These are phyloP conservation scores for Nephrotoma appendiculata DNA, from an alignment of 2,888 invertebrate genomes.

Conservation along the genomic window DNA sequence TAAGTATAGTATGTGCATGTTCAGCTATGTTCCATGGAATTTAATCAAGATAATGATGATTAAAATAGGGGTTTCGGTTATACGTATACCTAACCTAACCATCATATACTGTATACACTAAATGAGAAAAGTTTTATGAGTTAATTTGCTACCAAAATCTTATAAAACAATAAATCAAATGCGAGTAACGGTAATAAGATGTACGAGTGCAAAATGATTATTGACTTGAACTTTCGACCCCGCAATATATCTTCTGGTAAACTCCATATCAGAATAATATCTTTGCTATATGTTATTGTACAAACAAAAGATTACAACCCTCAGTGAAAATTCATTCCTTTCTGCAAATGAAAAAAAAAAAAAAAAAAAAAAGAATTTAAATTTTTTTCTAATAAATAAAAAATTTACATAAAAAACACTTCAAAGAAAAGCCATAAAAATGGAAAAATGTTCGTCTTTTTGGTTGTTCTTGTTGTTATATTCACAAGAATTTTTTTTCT, in stretches of 20 bases:
- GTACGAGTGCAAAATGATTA: background rate
- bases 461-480: background rate
- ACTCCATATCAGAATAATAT: background rate
- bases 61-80: background rate
- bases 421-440: background rate
- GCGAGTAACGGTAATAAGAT: background rate
- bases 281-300: background rate
- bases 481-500: background rate
- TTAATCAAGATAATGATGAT: background rate
- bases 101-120: background rate
- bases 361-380: background rate
- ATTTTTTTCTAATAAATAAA: background rate
- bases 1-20: no score
- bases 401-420: background rate
- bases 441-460: background rate
- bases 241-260: background rate
- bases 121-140: background rate
- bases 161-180: background rate
- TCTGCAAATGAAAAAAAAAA: background rate
- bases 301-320: background rate
- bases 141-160: background rate
- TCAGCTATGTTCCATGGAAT: background rate
- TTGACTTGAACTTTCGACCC: background rate
- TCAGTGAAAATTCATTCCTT: background rate
- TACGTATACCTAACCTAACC: background rate